Evolutionary conservation across 2,888 invertebrate species (phyloP), one percentile per base, ranked within the genome.

Genomic region (Lasioglossum malachurum): DNA sequence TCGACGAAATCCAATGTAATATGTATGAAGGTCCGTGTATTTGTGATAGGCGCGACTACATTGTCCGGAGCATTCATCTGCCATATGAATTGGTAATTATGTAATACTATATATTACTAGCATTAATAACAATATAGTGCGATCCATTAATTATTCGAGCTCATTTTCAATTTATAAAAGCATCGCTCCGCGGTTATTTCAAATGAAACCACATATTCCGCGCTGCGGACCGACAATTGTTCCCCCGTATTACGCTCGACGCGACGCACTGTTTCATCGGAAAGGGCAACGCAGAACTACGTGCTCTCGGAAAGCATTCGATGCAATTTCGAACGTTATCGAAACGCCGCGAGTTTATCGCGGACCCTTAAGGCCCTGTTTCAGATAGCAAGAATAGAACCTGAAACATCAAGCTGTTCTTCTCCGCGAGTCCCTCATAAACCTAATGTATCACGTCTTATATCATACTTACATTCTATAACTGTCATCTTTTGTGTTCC

Each of bases 81-180:
- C 31, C 73, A 23, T 60, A 73, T 88, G 82, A 88, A 89, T 88
- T 76, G 87, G 75, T 90, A 88, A 90, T 88, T 81, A 87, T 75
- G 84, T 84, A 84, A 86, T 77, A 71, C 78, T 67, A 78, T 78
- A 72, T 64, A 86, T 83, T 83, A 86, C 73, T 64, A 41, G 75
- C 76, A 80, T 75, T 83, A 72, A 75, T 75, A 82, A 83, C 83
- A 78, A 85, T 81, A 81, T 84, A 87, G 64, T 69, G 69, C n/a
- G 77, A 69, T 67, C 69, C 72, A 87, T 88, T 89, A 90, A 90
- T 90, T 89, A 84, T 77, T 69, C 73, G 64, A 80, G 81, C 84
- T 84, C 82, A 84, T 87, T 87, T 81, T 80, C 86, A 78, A 88
- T 88, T 86, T 78, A 78, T 80, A 44, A 46, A 86, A 88, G 75